Percentiles rank a stretch among this genome's conserved stretches.
Evolutionary conservation across 1,140 invertebrate species (phyloP).

Genomic region (Ceratina australensis): DNA sequence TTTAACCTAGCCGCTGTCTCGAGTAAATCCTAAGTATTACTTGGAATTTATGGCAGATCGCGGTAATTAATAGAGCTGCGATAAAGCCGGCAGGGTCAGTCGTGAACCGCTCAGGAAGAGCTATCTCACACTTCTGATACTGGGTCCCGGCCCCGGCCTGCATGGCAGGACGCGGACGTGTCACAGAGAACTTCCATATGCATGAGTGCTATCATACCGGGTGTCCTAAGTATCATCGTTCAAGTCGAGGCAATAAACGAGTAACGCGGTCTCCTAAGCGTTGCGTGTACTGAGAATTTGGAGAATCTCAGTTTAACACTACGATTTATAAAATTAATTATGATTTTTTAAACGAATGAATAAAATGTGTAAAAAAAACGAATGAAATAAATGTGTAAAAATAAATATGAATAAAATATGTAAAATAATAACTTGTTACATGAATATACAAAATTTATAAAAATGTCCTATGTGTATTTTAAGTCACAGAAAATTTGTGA

Average conservation of each 20-base stretch:
- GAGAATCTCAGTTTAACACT: too few species aligned
- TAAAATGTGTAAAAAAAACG: too few species aligned
- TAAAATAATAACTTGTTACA: too few species aligned
- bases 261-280: conserved; percentile 17
- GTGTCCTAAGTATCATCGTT: conserved; percentile 42
- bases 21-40: conserved; percentile 65
- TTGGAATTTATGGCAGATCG: conserved; percentile 69
- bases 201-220: conserved; percentile 50
- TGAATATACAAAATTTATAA: too few species aligned
- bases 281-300: not conserved
- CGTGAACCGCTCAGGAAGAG: conserved; percentile 50
- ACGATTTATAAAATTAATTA: too few species aligned
- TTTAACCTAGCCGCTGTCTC: conserved; percentile 47
- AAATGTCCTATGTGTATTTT: too few species aligned
- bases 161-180: conserved; percentile 53
- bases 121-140: conserved; percentile 64
- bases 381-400: too few species aligned
- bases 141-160: conserved; percentile 19
- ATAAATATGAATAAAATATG: too few species aligned
- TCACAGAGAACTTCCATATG: conserved; percentile 60
- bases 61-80: conserved; percentile 68
- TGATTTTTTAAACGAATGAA: too few species aligned
- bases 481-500: too few species aligned
- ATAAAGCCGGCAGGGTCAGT: conserved; percentile 49
- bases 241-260: conserved; percentile 19